A percentile compares a stretch with the other conserved stretches of the same genome.
phyloP scores from a whole-genome alignment of 2,888 invertebrate species.

The Euplexia lucipara region DNA sequence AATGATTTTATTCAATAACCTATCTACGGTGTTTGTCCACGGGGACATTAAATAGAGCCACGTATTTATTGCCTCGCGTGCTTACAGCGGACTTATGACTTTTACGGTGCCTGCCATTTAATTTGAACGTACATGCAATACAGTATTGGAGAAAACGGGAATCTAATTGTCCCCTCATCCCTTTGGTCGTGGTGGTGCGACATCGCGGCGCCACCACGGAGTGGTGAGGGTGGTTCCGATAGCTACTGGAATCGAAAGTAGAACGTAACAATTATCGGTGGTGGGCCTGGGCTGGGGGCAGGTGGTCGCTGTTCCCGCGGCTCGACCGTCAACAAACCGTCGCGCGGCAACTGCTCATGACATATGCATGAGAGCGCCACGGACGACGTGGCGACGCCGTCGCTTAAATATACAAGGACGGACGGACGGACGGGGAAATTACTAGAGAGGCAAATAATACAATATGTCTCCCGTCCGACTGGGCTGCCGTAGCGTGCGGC shows the following conservation, averaged over 20 bases:
- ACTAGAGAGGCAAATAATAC: constrained; percentile 87
- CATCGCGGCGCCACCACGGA: constrained; percentile 63
- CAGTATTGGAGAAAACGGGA: constrained; percentile 80
- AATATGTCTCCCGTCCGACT: constrained; percentile 82
- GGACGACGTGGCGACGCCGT: constrained; percentile 77
- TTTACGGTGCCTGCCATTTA: constrained; percentile 86
- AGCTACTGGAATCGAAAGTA: constrained; percentile 85
- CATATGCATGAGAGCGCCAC: constrained; percentile 89
- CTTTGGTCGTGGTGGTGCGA: constrained; percentile 69
- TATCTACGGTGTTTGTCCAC: constrained; percentile 69
- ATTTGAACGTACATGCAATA: constrained; percentile 86
- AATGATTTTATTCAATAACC: constrained; percentile 76
- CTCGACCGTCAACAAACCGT: constrained; percentile 89
- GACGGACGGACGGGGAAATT: constrained; percentile 86
- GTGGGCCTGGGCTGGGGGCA: constrained; percentile 77
- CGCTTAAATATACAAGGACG: constrained; percentile 89
- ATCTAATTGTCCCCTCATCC: constrained; percentile 89
- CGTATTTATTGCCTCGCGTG: constrained; percentile 84
- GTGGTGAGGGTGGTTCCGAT: constrained; percentile 78
- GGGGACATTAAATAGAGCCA: constrained; percentile 77
- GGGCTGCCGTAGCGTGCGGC: constrained; percentile 79
- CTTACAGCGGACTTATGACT: constrained; percentile 78
- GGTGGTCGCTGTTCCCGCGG: constrained; percentile 86
- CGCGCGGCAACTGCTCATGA: constrained; percentile 90
- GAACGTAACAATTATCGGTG: constrained; percentile 88